Evolutionary conservation across 2,888 invertebrate species (phyloP), one percentile per base, ranked within the genome.

Genomic region (Halictus ligatus): DNA sequence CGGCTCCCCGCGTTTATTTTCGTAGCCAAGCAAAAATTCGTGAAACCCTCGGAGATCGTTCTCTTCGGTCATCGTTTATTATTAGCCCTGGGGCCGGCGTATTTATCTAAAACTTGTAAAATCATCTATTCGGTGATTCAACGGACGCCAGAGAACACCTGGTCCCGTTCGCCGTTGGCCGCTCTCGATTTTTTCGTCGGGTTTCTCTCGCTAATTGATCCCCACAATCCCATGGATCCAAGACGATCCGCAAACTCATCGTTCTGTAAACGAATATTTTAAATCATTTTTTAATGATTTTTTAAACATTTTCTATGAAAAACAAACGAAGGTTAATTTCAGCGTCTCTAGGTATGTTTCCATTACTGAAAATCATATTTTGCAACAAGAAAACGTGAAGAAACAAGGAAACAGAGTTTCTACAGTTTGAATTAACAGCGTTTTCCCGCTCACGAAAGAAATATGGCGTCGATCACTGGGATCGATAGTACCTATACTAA

Each of bases 51-150:
- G 5, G 25, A 25, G 50, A 43, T 54, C 71, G 48, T 40, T 29
- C 35, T 48, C 35, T n/a, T 54, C 40, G 46, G 71, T 58, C 71
- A 78, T 54, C 43, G 25, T 54, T 48, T 78, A 78, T 71, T 78
- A 54, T 78, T 78, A 78, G 71, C n/a, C 46, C 18, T 54, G 54
- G 40, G 29, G 18, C 64, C 64, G 29, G n/a, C 54, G 69, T 69
- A 78, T 69, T 78, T 69, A 40, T 35, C 40, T 58, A 18, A 78
- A 72, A 78, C 35, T 54, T 21, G 43, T 72, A 10, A 78, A 78
- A 78, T 78, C 13, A 4, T 50, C 29, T 35, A n/a, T 40, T 40
- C 15, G 29, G 18, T 21, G 64, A 50, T 46, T 25, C 77, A 50
- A 43, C 69, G 43, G 40, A n/a, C n/a, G 69, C 69, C 69, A 40